Conservation (phyloP, 2,797 vertebrate species). For the Champsocephalus gunnari region DNA sequence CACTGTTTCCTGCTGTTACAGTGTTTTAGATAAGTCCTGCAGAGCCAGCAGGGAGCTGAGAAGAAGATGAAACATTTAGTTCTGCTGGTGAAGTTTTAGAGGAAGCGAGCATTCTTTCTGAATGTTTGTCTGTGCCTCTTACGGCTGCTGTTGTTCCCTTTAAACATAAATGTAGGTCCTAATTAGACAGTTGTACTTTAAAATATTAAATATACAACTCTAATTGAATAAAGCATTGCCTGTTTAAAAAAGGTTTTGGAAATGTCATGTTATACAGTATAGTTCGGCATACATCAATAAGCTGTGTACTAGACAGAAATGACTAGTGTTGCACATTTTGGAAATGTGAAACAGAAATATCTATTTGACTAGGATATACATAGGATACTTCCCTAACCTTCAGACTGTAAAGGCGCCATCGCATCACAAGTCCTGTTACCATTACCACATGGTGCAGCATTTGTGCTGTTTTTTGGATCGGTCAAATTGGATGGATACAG, state of each 20-base stretch:
- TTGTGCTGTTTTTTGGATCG: background rate
- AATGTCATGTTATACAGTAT: no score
- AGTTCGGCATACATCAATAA: no score
- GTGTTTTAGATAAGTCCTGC: conserved; percentile 44
- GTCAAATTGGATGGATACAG: no score
- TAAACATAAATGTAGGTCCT: conserved; percentile 2
- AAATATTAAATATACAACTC: background rate
- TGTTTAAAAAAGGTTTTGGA: background rate
- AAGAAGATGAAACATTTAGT: conserved; percentile 29
- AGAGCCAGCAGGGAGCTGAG: conserved; percentile 20
- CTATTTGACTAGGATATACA: no score
- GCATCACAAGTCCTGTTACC: no score
- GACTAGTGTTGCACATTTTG: no score
- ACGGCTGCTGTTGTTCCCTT: background rate
- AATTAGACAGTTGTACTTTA: background rate
- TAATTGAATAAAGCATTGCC: conserved; percentile 5
- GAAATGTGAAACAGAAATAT: no score
- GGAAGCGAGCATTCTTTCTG: background rate
- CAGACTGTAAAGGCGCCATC: no score
- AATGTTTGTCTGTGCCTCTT: conserved; percentile 11
- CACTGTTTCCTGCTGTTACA: conserved; percentile 30
- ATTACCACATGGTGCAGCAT: background rate
- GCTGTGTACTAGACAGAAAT: no score
- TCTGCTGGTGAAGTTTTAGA: background rate
- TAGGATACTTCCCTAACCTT: no score